Base-by-base conservation (phyloP, 1,140 invertebrate genomes). In the Drosophila parvula region DNA sequence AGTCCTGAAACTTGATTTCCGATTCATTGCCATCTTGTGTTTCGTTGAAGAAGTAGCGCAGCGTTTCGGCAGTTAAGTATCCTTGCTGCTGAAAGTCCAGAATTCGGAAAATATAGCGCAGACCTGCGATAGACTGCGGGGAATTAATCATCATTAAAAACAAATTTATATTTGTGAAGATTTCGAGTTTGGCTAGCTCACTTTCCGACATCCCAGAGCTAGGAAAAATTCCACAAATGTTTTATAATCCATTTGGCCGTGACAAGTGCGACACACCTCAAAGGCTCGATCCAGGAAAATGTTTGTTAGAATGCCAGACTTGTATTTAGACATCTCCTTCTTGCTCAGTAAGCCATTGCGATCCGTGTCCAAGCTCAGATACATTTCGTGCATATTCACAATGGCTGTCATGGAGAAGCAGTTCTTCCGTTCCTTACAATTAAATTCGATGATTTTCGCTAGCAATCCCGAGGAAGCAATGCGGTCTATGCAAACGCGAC, bases 201-300 rank as follows among this genome's bases (percentile, higher is more conserved):
- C 98, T 64, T 96, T 95, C 22, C 97, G 94, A 93, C 99, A 98
- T 92, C 99, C 98, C 70, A 99, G 92, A 0, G 98, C 98, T 30
- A 99, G 93, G 0, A 98, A 97, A 93, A 99, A 97, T 91, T 99
- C 98, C 18, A 99, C 92, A 92, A 98, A 99, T 0, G 97, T 98
- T 93, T 99, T 99, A 92, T 99, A 99, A 92, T 99, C 98, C 96
- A 99, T 99, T 94, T 99, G 98, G 8, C 97, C 98, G 82, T 98
- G 96, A 91, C 98, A 99, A 0, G 98, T 99, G 0, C 98, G 94
- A 84, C 97, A 98, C 90, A 98, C 98, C 93, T 99, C 97, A 93
- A 99, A 99, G 0, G 99, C 96, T 50, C 98, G 94, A 78, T 98
- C 97, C 11, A 99, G 94, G 92, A 99, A 99, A 4, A 97, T 96